phyloP scores from a whole-genome alignment of 2,113 vertebrate species.

The Salvelinus namaycush region DNA sequence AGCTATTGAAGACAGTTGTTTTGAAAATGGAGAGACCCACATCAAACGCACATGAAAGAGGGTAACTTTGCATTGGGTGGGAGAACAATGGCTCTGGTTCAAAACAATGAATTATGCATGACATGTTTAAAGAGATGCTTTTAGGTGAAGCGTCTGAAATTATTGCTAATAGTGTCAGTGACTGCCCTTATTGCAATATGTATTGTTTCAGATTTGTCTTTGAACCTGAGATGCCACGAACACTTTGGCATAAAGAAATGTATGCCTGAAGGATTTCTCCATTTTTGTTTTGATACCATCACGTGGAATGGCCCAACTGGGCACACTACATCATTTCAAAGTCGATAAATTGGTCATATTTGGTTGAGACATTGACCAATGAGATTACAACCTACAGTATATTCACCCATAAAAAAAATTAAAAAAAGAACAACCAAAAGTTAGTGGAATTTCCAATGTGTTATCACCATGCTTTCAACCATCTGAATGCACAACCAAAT shows the following conservation, averaged over 20 bases:
- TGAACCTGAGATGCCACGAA: slow-evolving; percentile 16
- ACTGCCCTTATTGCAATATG: slow-evolving; percentile 10
- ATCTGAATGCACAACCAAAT: too few species aligned
- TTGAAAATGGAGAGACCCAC: slow-evolving; percentile 22
- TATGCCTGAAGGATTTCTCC: slow-evolving; percentile 17
- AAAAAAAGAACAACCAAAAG: too few species aligned
- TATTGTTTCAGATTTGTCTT: not conserved
- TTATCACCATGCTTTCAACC: too few species aligned
- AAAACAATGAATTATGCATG: slow-evolving; percentile 40
- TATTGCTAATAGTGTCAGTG: slow-evolving; percentile 22
- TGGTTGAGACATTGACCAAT: too few species aligned
- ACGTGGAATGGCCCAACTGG: not conserved
- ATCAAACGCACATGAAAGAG: slow-evolving; percentile 33
- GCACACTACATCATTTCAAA: not conserved
- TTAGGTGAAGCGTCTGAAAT: slow-evolving; percentile 35
- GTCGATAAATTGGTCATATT: too few species aligned
- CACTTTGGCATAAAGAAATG: slow-evolving; percentile 8
- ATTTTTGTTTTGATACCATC: not conserved
- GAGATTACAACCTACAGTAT: too few species aligned
- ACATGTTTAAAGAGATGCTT: slow-evolving; percentile 29
- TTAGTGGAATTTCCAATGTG: too few species aligned
- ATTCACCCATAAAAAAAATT: too few species aligned
- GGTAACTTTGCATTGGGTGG: slow-evolving; percentile 12
- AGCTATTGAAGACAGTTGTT: slow-evolving; percentile 22
- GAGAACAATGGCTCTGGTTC: not conserved